Base-by-base conservation (phyloP, 92 coral and sea anemone genomes). In the Parazoanthus darwini region DNA sequence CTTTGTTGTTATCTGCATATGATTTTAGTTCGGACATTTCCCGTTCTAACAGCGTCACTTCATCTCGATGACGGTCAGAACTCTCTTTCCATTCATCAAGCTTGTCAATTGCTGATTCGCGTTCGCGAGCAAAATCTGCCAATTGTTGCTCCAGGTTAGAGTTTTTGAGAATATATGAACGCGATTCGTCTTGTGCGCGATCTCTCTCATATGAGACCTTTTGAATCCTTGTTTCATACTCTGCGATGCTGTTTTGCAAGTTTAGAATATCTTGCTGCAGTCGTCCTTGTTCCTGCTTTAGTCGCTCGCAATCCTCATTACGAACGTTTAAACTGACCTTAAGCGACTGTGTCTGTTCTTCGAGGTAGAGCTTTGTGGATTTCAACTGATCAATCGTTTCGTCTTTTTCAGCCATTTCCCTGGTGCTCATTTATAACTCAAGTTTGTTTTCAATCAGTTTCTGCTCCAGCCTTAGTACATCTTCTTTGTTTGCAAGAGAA, bases 401-500 rank as follows among this genome's bases (percentile, higher is more conserved):
- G 13, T 94, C 97, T 74, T 95, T 97, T 66, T 97, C 98, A 59
- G 90, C 81, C 88, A 97, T 73, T 8, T 97, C 98, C 85, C 94
- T 95, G 35, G 89, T 89, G 35, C 84, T 72, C 86, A 96, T 89
- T 26, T 97, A 96, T 22, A 91, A 85, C 26, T 90, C 86, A 85
- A 97, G 86, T 77, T 93, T 92, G 73, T 88, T 92, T 79, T 97
- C 99, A 81, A 97, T 94, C 3, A 96, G 91, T 56, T 92, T 95
- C 74, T 97, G 99, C 54, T 95, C 98, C 18, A 96, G 93, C 65
- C 93, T 94, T 70, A 97, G 92, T 48, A 95, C 92, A 51, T 97
- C 96, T 79, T 96, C 99, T 38, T 96, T 91, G 89, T 88, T 92
- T 23, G 91, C 89, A 5, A 90, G 89, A 29, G 89, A 94, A 63